A percentile compares a stretch with the other conserved stretches of the same genome.
Evolutionary conservation across 2,113 vertebrate species (phyloP).

Genomic region (Ancistrus triradiatus): DNA sequence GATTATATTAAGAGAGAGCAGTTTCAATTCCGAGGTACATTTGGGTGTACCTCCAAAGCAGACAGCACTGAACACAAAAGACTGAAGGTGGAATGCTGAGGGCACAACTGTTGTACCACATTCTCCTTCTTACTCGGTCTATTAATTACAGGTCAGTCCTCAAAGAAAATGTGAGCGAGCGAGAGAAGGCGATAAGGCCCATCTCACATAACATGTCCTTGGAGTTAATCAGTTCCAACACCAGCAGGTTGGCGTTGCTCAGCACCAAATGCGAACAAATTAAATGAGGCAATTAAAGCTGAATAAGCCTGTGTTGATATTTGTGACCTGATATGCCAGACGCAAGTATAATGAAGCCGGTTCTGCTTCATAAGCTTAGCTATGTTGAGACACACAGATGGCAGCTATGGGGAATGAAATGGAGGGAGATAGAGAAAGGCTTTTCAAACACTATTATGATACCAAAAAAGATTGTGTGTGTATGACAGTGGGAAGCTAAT

Average conservation of each 20-base stretch:
- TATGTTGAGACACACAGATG: conserved; percentile 48
- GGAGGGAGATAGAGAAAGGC: conserved; percentile 35
- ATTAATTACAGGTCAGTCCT: conserved; percentile 9
- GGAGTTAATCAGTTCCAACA: conserved; percentile 67
- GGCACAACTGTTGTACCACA: not conserved
- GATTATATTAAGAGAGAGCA: not conserved
- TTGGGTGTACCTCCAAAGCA: too few relatives aligned
- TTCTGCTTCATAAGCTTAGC: conserved; percentile 57
- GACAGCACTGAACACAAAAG: not conserved
- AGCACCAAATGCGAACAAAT: conserved; percentile 73
- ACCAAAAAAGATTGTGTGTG: too few relatives aligned
- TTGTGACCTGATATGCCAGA: conserved; percentile 66
- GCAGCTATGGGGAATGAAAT: conserved; percentile 31
- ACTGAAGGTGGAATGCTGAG: not conserved
- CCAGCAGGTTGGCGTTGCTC: conserved; percentile 69
- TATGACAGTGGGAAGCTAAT: too few relatives aligned
- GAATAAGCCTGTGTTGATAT: conserved; percentile 71
- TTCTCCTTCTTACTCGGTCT: not conserved
- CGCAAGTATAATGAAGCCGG: conserved; percentile 68
- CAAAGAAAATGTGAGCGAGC: conserved; percentile 10
- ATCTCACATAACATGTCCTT: conserved; percentile 58
- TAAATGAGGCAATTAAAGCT: conserved; percentile 75
- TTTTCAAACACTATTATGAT: not conserved
- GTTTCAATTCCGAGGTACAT: not conserved
- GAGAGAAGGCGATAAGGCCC: conserved; percentile 23